Conservation (phyloP, 1,140 invertebrate species). For the Tetramorium simillimum region DNA sequence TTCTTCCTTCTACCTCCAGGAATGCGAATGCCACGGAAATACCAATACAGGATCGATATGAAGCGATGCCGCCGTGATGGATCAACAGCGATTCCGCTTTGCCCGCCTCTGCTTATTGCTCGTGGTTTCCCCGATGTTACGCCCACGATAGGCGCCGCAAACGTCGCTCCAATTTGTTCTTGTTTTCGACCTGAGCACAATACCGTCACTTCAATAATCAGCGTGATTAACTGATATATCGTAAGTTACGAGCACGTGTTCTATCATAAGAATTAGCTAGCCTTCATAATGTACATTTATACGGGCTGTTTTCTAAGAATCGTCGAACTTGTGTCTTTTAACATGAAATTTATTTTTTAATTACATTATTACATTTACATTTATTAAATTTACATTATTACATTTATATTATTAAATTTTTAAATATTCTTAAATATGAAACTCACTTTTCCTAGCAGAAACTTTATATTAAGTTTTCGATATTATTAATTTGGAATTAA, state of each 20-base stretch:
- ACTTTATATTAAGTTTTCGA: not conserved
- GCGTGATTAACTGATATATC: not conserved
- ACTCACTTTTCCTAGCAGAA: not conserved
- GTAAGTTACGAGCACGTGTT: not conserved
- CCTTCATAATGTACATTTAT: not conserved
- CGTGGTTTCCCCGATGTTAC: not conserved
- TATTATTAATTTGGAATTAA: not conserved
- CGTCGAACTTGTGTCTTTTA: not conserved
- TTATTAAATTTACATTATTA: too few relatives aligned
- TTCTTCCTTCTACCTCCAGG: not conserved
- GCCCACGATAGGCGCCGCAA: not conserved
- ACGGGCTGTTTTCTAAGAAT: not conserved
- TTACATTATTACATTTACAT: too few relatives aligned
- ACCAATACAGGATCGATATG: not conserved
- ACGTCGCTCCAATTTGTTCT: not conserved
- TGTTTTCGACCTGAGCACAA: not conserved
- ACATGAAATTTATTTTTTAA: not conserved
- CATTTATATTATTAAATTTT: too few relatives aligned
- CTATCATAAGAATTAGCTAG: not conserved
- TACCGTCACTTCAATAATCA: not conserved
- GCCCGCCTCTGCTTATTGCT: not conserved
- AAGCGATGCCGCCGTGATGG: not conserved
- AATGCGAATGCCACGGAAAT: not conserved
- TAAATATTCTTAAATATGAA: too few relatives aligned
- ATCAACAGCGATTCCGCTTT: not conserved